Percentiles rank a stretch among this genome's conserved stretches.
These are phyloP conservation scores for Sisyra nigra DNA, from an alignment of 2,888 invertebrate genomes.

Conservation along the genomic window DNA sequence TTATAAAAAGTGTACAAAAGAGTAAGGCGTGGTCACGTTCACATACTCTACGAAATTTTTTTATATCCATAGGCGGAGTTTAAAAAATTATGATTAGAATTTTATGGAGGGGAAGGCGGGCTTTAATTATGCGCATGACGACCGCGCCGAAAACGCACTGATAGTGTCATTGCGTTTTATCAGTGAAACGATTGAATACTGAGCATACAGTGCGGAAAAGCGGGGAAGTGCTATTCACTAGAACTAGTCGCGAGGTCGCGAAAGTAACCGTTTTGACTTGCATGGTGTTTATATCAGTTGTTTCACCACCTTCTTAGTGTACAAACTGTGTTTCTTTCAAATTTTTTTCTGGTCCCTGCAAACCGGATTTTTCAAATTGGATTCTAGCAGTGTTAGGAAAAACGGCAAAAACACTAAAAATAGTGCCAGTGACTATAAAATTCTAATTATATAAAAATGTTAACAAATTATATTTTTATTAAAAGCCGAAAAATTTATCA, in stretches of 20 bases:
- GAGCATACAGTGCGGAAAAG: neutral
- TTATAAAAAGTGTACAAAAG: no score
- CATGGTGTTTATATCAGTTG: neutral
- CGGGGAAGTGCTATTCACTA: neutral
- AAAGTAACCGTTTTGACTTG: neutral
- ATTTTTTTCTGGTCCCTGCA: no score
- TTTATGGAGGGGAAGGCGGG: constrained; percentile 7
- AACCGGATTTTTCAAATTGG: no score
- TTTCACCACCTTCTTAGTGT: no score
- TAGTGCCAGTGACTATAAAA: no score
- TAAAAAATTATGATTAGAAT: neutral
- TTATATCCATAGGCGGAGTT: neutral
- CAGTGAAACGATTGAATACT: neutral
- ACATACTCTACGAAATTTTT: no score
- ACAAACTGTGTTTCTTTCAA: neutral
- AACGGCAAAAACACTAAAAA: no score
- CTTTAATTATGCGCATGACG: constrained; percentile 6
- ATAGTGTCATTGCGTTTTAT: constrained; percentile 1
- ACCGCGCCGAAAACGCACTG: constrained; percentile 3
- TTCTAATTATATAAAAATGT: no score
- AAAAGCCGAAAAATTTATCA: no score
- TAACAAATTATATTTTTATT: no score
- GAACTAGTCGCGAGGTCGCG: neutral
- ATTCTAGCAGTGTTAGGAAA: no score
- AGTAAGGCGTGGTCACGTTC: no score